Evolutionary conservation across 2,113 vertebrate genomes (phyloP).

Genomic region (Lepisosteus oculatus): DNA sequence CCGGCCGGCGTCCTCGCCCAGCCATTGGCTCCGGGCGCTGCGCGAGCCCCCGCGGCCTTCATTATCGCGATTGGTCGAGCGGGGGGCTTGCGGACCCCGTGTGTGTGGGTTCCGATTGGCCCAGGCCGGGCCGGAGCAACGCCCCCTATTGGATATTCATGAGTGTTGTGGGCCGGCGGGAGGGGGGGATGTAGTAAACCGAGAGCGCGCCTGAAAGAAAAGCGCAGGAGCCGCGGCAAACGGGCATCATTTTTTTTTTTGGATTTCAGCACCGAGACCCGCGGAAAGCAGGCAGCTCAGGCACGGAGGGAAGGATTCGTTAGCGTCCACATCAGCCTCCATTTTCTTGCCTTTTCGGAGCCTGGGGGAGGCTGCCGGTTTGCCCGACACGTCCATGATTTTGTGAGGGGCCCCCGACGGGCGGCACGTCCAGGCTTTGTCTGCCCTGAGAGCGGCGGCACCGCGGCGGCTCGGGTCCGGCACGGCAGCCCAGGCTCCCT

Average conservation of each 20-base stretch:
- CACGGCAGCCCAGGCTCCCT: background rate
- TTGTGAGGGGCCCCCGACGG: conserved; percentile 4
- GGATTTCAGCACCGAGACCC: conserved; percentile 59
- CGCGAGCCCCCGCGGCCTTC: background rate
- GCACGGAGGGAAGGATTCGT: conserved; percentile 30
- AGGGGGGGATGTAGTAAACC: conserved; percentile 63
- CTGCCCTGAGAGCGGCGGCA: conserved; percentile 32
- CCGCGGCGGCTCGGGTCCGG: conserved; percentile 5
- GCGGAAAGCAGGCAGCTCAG: conserved; percentile 51
- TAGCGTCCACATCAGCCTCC: conserved; percentile 24
- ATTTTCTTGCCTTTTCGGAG: conserved; percentile 31
- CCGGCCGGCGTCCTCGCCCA: no score
- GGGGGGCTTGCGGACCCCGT: background rate
- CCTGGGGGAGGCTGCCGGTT: conserved; percentile 16
- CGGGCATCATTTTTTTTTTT: conserved; percentile 42
- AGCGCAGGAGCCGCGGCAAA: conserved; percentile 33
- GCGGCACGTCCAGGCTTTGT: conserved; percentile 39
- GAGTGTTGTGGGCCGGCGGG: conserved; percentile 47
- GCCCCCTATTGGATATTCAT: conserved; percentile 9
- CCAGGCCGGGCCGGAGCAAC: no score
- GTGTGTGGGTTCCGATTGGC: no score
- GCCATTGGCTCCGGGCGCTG: no score
- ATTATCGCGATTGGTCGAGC: conserved; percentile 43
- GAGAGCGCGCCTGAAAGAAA: conserved; percentile 48
- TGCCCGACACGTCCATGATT: background rate